Conservation (phyloP, 2,888 invertebrate genomes). For the Melanostoma scalare region DNA sequence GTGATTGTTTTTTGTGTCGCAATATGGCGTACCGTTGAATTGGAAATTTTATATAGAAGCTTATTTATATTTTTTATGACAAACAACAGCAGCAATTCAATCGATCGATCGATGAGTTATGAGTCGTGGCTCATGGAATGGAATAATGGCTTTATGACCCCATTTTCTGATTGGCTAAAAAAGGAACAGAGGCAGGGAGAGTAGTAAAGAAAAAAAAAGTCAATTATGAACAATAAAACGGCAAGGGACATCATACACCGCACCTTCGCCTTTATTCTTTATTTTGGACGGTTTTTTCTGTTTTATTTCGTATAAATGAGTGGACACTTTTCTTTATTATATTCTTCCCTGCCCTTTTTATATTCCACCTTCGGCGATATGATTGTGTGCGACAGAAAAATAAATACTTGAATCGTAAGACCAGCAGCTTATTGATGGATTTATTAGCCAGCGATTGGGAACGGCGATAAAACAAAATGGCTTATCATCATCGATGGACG, state of each 20-base stretch:
- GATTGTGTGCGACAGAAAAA: neutral
- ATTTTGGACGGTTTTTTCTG: constrained; percentile 7
- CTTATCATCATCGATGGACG: constrained; percentile 23
- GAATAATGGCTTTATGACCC: constrained; percentile 62
- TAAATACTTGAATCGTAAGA: constrained; percentile 9
- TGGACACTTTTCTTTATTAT: neutral
- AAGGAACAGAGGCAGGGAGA: constrained; percentile 5
- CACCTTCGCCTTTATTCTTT: constrained; percentile 32
- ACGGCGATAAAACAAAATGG: constrained; percentile 29
- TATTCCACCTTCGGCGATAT: neutral
- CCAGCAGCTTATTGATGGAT: constrained; percentile 55
- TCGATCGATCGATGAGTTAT: constrained; percentile 65
- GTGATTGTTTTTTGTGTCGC: constrained; percentile 55
- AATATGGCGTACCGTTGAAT: constrained; percentile 50
- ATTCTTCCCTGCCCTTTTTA: neutral
- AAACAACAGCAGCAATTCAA: constrained; percentile 33
- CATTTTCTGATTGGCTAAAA: constrained; percentile 63
- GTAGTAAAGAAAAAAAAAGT: neutral
- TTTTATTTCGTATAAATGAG: neutral
- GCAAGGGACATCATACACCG: constrained; percentile 15
- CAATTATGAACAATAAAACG: neutral
- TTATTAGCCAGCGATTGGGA: constrained; percentile 58
- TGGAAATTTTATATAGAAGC: constrained; percentile 32
- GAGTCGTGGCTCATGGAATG: constrained; percentile 14
- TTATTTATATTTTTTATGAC: constrained; percentile 42